A percentile compares a stretch with the other conserved stretches of the same genome.
Evolutionary conservation across 2,888 invertebrate species (phyloP).

Genomic region (Lottia gigantea): DNA sequence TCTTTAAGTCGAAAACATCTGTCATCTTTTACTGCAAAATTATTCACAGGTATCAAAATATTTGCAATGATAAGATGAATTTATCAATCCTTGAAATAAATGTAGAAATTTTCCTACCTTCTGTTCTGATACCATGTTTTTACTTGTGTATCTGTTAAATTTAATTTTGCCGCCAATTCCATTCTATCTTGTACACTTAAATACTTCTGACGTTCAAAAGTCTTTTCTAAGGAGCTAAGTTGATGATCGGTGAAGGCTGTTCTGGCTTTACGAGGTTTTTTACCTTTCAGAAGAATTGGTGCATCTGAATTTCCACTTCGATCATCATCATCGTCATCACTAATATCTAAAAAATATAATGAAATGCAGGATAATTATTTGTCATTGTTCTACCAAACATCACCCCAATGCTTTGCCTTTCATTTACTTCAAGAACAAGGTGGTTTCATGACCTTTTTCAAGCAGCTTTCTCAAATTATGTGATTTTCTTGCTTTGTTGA

Average conservation of each 20-base stretch:
- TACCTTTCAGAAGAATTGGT: slow-evolving; percentile 65
- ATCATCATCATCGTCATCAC: slow-evolving; percentile 14
- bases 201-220: slow-evolving; percentile 95
- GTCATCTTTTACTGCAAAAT: no score
- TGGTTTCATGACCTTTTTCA: no score
- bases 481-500: no score
- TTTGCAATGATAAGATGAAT: no score
- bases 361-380: no score
- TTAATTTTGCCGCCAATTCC: slow-evolving; percentile 94
- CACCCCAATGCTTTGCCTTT: no score
- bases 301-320: slow-evolving; percentile 12
- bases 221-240: slow-evolving; percentile 89
- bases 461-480: no score
- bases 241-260: slow-evolving; percentile 99
- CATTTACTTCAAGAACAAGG: no score
- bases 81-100: background rate
- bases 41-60: no score
- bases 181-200: slow-evolving; percentile 85
- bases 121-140: slow-evolving; percentile 99
- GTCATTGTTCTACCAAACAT: no score
- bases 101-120: slow-evolving; percentile 72
- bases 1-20: no score
- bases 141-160: slow-evolving; percentile 98
- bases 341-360: background rate
- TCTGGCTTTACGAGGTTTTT: slow-evolving; percentile 95